Evolutionary conservation across 2,888 invertebrate species (phyloP), one percentile per base, ranked within the genome.

Genomic region (Chrysolina americana): DNA sequence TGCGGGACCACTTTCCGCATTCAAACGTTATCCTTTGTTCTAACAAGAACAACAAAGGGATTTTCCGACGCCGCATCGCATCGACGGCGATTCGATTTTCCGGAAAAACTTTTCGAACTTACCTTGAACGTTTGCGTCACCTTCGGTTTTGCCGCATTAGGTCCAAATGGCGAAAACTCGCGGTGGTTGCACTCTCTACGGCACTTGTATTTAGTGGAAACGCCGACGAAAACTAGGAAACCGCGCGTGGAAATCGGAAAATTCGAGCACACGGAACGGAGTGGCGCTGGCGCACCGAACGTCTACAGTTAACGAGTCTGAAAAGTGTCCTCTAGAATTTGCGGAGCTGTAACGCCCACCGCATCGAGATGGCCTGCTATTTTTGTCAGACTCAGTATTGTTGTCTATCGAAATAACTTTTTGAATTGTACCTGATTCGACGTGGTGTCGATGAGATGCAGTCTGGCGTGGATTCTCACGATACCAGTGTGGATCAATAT

Each of bases 71-170:
- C 9, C 10, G 9, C 36, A 2, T 15, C 13, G 6, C 28, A n/a
- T 59, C 59, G 59, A 59, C n/a, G 17, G 9, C 23, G 15, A 36
- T 6, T 59, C 36, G 59, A 59, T 36, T 59, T 59, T 59, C 23
- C 59, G 47, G 48, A 65, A 48, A 68, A 68, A 68, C 41, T 68
- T 66, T 44, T 17, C 36, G 23, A 48, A 28, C 53, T 79, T 78
- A 83, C 83, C 82, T 82, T 82, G 64, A 69, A 75, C 78, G 70
- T 80, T 79, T 81, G 80, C 80, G 81, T 83, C 82, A 83, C 82
- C 82, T 82, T 23, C 64, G 71, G 70, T 73, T 72, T 73, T 76
- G 74, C 80, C 79, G 80, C 82, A 83, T 82, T 82, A 80, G 78
- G 78, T 81, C 81, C 82, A 81, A 78, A 79, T 75, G 81, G 79